These are phyloP conservation scores for Balaenoptera acutorostrata DNA, from an alignment of 2,113 vertebrate genomes.

Conservation along the genomic window DNA sequence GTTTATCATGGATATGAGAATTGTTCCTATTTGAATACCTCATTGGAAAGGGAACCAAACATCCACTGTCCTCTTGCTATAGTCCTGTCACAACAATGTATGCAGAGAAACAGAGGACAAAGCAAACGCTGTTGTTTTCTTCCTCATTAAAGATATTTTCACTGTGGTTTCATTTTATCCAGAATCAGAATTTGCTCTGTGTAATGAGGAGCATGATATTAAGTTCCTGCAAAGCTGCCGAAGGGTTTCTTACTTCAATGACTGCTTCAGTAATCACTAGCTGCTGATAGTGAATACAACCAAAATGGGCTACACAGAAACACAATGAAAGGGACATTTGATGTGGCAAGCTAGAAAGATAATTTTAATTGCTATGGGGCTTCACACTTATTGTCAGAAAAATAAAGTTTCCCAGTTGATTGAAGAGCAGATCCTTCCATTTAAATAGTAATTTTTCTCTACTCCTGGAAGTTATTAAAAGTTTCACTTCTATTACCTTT, in stretches of 20 bases:
- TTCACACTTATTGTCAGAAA: constrained; percentile 34
- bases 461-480: not conserved
- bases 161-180: constrained; percentile 26
- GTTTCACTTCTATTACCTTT: not conserved
- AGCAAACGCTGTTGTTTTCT: not conserved
- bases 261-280: constrained; percentile 33
- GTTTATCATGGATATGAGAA: not conserved
- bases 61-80: not conserved
- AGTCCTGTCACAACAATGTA: not conserved
- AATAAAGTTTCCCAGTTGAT: not conserved
- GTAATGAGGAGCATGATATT: not conserved
- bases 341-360: constrained; percentile 29
- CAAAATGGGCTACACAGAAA: not conserved
- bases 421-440: constrained; percentile 31
- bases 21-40: not conserved
- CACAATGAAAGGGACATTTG: constrained; percentile 1
- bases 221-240: not conserved
- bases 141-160: constrained; percentile 15
- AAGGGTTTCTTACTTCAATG: not conserved
- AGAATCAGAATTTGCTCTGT: constrained; percentile 34
- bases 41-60: not conserved
- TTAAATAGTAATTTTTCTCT: constrained; percentile 39
- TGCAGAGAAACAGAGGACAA: not conserved
- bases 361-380: constrained; percentile 56
- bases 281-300: constrained; percentile 3